A percentile compares a stretch with the other conserved stretches of the same genome.
phyloP scores from a whole-genome alignment of 2,888 invertebrate genomes.

The Eurois occulta region DNA sequence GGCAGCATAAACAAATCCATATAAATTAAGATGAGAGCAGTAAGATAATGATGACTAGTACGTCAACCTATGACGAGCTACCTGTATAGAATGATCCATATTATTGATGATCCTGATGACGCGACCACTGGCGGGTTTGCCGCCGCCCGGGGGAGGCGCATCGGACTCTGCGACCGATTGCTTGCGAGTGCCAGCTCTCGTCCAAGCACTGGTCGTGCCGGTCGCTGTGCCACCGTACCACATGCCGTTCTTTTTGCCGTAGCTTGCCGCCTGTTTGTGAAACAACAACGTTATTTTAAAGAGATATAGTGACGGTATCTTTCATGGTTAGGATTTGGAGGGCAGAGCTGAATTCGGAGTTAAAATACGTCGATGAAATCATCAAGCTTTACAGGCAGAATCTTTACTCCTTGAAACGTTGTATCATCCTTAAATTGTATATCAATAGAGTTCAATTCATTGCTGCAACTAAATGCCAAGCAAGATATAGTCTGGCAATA shows the following conservation, averaged over 20 bases:
- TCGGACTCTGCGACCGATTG: slow-evolving; percentile 96
- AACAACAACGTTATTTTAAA: slow-evolving; percentile 6
- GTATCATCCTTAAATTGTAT: not conserved
- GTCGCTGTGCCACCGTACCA: slow-evolving; percentile 93
- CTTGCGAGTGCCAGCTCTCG: slow-evolving; percentile 94
- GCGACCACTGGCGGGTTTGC: slow-evolving; percentile 95
- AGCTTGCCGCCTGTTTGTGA: slow-evolving; percentile 94
- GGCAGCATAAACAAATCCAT: too few species aligned
- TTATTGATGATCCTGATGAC: slow-evolving; percentile 98
- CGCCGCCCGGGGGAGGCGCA: slow-evolving; percentile 93
- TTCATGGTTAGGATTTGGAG: not conserved
- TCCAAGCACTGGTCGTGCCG: slow-evolving; percentile 92
- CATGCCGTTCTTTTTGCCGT: slow-evolving; percentile 97
- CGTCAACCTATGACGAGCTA: slow-evolving; percentile 72
- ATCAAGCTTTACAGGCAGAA: not conserved
- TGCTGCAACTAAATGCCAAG: slow-evolving; percentile 3
- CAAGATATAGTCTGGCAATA: slow-evolving; percentile 11
- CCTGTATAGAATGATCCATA: slow-evolving; percentile 97
- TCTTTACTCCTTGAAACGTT: not conserved
- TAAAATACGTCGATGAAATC: not conserved
- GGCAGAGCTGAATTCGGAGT: not conserved
- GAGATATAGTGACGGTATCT: too few species aligned
- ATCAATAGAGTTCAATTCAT: not conserved
- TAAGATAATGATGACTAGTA: too few species aligned
- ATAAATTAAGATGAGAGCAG: too few species aligned